Evolutionary conservation across 2,113 vertebrate species (phyloP), one percentile per base, ranked within the genome.

Genomic region (Abramis brama): DNA sequence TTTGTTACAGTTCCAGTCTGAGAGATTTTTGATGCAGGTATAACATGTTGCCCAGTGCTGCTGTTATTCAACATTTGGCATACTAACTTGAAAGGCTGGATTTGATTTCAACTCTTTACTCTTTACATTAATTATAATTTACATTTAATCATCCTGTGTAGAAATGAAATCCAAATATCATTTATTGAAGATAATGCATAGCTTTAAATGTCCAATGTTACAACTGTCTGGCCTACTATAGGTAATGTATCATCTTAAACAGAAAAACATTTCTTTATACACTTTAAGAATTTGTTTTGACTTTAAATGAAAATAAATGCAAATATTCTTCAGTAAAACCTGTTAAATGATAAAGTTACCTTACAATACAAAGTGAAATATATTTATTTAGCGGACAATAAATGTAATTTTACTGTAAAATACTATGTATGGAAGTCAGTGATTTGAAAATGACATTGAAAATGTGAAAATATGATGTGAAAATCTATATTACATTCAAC

Each of bases 1-100:
- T 82, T 70, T 82, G 64, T 82, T n/a, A 82, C 64, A 66, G 64
- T 82, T 82, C 43, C 45, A 33, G 62, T 30, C 62, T 82, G 39
- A 66, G 25, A 66, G 5, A 19, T 25, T 66, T 66, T 68, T 52
- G 3, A 70, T 5, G 62, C 62, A 82, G 62, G 80, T 82, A 33
- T 33, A 82, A 52, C 21, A 11, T 45, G 78, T 39, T 59, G 76
- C 76, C 76, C 76, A 45, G 21, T 55, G 3, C 45, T 82, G 19
- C 4, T 33, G 62, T 70, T 36, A 52, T 81, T 66, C 4, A 47
- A 64, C 43, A n/a, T 81, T 64, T 80, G 79, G 25, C 43, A 70
- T 15, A 10, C 60, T 36, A 33, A 82, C 25, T 70, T 30, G 23
- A 80, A 62, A 62, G 13, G 57, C 36, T 62, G 23, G 57, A 45